A percentile compares a stretch with the other conserved stretches of the same genome.
Conservation (phyloP, 2,113 vertebrate species). For the Microtus ochrogaster region DNA sequence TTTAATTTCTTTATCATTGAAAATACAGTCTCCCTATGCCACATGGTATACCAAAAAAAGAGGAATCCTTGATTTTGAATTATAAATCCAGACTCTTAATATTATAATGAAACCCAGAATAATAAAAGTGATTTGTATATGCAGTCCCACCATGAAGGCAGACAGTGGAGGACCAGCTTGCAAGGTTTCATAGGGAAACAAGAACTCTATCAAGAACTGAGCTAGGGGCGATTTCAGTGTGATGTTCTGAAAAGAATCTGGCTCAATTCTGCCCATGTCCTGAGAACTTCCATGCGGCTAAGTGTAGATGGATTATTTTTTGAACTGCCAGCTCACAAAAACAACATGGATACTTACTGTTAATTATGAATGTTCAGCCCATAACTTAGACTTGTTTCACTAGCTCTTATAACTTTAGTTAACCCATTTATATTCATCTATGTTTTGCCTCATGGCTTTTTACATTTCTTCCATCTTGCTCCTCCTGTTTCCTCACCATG, state of each 20-base stretch:
- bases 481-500: too few species aligned
- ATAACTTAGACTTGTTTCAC: too few species aligned
- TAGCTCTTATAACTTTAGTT: too few species aligned
- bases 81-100: conserved; percentile 17
- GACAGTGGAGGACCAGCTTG: not conserved
- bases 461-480: too few species aligned
- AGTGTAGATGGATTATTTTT: too few species aligned
- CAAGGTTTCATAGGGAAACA: not conserved
- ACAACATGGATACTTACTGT: too few species aligned
- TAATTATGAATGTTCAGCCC: too few species aligned
- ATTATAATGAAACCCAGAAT: not conserved
- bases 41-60: not conserved
- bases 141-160: not conserved
- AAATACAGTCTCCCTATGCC: not conserved
- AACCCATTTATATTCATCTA: too few species aligned
- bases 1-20: not conserved
- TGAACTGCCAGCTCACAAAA: too few species aligned
- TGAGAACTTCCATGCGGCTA: not conserved
- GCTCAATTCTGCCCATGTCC: not conserved
- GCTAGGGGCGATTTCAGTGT: not conserved
- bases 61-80: not conserved
- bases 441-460: too few species aligned
- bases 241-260: not conserved
- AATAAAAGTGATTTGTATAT: conserved; percentile 16
- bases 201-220: not conserved